Conservation (phyloP, 2,888 invertebrate species). For the Dasysyrphus tricinctus region DNA sequence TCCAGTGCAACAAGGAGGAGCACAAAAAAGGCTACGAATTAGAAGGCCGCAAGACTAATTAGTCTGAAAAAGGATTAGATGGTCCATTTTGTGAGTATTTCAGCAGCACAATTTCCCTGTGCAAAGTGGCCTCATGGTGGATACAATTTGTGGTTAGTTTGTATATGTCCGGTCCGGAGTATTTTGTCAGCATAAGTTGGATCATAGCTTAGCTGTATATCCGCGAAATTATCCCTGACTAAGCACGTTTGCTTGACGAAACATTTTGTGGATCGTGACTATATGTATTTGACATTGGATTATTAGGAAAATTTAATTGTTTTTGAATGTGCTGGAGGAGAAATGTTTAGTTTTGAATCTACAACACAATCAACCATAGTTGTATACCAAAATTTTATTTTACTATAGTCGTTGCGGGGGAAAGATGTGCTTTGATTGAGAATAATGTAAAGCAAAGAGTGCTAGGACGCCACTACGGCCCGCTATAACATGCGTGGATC, state of each 20-base stretch:
- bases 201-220: slow-evolving; percentile 19
- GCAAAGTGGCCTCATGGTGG: slow-evolving; percentile 29
- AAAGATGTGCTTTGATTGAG: too few relatives aligned
- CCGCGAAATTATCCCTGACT: slow-evolving; percentile 40
- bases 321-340: neutral
- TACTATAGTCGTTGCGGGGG: too few relatives aligned
- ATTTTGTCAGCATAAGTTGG: slow-evolving; percentile 48
- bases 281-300: slow-evolving; percentile 8
- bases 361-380: too few relatives aligned
- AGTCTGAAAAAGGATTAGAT: slow-evolving; percentile 36
- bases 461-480: too few relatives aligned
- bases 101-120: slow-evolving; percentile 25
- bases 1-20: slow-evolving; percentile 1
- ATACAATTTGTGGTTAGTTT: slow-evolving; percentile 39
- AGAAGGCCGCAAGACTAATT: slow-evolving; percentile 65
- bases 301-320: slow-evolving; percentile 27
- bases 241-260: slow-evolving; percentile 21
- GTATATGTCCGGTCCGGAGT: slow-evolving; percentile 20
- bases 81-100: slow-evolving; percentile 32
- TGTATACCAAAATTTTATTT: too few relatives aligned
- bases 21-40: slow-evolving; percentile 28
- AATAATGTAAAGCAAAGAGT: too few relatives aligned
- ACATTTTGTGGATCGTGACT: neutral
- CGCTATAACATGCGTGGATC: too few relatives aligned
- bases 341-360: neutral